Evolutionary conservation across 2,797 vertebrate species (phyloP), one percentile per base, ranked within the genome.

Genomic region (Threskiornis aethiopicus): DNA sequence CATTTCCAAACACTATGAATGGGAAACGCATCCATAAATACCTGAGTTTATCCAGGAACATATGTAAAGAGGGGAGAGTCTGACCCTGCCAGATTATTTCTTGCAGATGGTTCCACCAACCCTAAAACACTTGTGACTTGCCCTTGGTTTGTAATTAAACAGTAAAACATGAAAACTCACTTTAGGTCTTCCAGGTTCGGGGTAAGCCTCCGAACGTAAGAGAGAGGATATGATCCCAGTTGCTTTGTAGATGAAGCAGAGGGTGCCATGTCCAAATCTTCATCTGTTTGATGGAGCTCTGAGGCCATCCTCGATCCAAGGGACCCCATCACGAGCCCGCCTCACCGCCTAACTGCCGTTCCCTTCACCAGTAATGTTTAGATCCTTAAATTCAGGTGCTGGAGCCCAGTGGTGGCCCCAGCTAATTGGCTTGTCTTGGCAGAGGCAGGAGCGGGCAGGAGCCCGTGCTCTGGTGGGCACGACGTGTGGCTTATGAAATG

Each of bases 381-480:
- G 12, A 75, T 44, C 39, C 44, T 87, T 41, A 37, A 44, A 51
- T n/a, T 31, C 0, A 0, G 42, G 59, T 29, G 15, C 35, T 46
- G 55, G 35, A 49, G 28, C 19, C 13, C 35, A 33, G 31, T 6
- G 20, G 28, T 4, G 5, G 51, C 49, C 61, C 17, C 5, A 17
- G 37, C 4, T 49, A n/a, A 26, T 8, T 7, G n/a, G 3, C 33
- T 86, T 64, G 5, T n/a, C 61, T n/a, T 31, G 15, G 46, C 28
- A 71, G 61, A 57, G 44, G 41, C 20, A 80, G 37, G 29, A 58
- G 22, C 0, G 2, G 29, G 26, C 24, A 76, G 44, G 49, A 79
- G 57, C 22, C 0, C 0, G 28, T 0, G 4, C 35, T 65, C 14
- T 0, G 0, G 13, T 24, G 31, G 42, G 31, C 25, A 57, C 0